These are phyloP conservation scores for Acestrorhynchus altus DNA, from an alignment of 2,797 vertebrate species.

Conservation along the genomic window DNA sequence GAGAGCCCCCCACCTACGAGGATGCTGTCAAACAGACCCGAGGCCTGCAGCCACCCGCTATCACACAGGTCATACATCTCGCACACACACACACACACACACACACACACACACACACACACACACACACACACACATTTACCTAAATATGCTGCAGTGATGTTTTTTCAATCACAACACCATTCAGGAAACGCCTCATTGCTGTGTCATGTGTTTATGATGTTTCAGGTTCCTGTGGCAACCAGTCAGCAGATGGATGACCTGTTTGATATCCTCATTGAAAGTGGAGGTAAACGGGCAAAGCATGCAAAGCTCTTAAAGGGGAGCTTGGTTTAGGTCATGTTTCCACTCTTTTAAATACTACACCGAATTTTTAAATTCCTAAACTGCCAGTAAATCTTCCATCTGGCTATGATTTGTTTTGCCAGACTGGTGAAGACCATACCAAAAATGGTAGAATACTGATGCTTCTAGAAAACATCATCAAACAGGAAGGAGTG, in stretches of 20 bases:
- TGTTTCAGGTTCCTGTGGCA: constrained; percentile 82
- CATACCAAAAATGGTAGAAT: too few relatives aligned
- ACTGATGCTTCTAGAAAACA: too few relatives aligned
- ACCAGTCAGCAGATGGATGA: constrained; percentile 99
- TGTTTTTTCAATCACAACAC: not conserved
- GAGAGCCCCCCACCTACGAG: constrained; percentile 94
- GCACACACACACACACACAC: not conserved
- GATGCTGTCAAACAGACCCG: constrained; percentile 95
- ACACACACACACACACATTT: not conserved
- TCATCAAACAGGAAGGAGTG: too few relatives aligned
- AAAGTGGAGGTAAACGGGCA: constrained; percentile 89
- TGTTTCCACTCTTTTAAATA: too few relatives aligned
- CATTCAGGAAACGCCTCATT: not conserved
- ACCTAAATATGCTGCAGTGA: not conserved
- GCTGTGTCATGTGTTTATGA: constrained; percentile 47
- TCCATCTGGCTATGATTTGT: too few relatives aligned
- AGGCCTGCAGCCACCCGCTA: constrained; percentile 74
- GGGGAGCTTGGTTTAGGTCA: too few relatives aligned
- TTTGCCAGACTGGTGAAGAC: too few relatives aligned
- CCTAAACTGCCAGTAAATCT: too few relatives aligned
- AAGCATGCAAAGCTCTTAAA: not conserved
- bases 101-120: not conserved
- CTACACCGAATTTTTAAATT: too few relatives aligned
- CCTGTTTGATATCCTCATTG: constrained; percentile 97
- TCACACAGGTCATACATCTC: constrained; percentile 70